Evolutionary conservation across 1,140 invertebrate species (phyloP).

Genomic region (Philaenus spumarius): DNA sequence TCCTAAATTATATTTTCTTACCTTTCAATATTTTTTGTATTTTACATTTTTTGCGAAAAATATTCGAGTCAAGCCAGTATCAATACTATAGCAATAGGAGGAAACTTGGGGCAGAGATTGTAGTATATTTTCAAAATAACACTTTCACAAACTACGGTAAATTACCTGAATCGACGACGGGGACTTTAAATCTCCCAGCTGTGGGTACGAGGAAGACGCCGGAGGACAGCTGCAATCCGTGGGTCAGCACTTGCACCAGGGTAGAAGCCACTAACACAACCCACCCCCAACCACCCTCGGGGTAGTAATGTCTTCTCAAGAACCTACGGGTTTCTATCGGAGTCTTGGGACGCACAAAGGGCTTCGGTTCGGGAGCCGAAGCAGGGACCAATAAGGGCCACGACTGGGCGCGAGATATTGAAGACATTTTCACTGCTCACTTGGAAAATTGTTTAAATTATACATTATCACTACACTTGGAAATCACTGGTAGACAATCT

Average conservation of each 20-base stretch:
- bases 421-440: too few species aligned
- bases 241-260: slow-evolving; percentile 55
- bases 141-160: too few species aligned
- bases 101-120: too few species aligned
- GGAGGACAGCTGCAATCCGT: slow-evolving; percentile 45
- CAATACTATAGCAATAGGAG: too few species aligned
- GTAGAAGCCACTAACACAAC: slow-evolving; percentile 58
- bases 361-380: neutral
- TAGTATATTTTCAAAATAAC: too few species aligned
- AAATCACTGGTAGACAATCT: too few species aligned
- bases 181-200: neutral
- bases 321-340: slow-evolving; percentile 10
- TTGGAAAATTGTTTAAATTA: too few species aligned
- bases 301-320: slow-evolving; percentile 58
- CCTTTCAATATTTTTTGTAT: too few species aligned
- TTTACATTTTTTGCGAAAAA: too few species aligned
- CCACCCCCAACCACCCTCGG: slow-evolving; percentile 78
- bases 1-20: too few species aligned
- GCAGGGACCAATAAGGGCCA: neutral
- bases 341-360: neutral
- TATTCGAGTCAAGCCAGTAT: too few species aligned
- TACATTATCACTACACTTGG: too few species aligned
- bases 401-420: neutral
- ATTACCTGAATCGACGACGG: neutral
- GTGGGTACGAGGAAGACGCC: neutral